Evolutionary conservation across 1,140 invertebrate genomes (phyloP).

Genomic region (Neodiprion fabricii): DNA sequence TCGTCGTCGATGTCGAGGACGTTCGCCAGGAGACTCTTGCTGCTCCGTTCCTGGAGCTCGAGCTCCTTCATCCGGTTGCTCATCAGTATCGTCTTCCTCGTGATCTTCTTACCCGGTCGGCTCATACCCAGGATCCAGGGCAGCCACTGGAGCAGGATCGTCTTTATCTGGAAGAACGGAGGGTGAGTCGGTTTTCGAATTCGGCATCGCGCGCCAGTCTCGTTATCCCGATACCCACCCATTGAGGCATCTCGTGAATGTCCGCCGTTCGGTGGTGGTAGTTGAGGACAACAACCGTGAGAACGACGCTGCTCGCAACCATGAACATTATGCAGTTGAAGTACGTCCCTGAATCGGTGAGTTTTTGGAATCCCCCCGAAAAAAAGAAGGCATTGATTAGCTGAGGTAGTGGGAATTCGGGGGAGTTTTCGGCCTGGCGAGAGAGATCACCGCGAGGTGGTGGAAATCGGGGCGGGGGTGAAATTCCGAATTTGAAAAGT

Average conservation of each 20-base stretch:
- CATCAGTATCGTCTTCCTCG: conserved; percentile 87
- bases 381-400: conserved; percentile 49
- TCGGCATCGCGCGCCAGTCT: conserved; percentile 2
- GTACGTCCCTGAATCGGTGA: conserved; percentile 84
- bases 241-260: conserved; percentile 95
- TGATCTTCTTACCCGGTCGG: conserved; percentile 93
- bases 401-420: conserved; percentile 35
- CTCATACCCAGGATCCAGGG: conserved; percentile 95
- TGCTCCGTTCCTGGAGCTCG: conserved; percentile 90
- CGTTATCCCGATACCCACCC: conserved; percentile 74
- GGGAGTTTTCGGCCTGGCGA: background rate
- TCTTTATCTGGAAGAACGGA: conserved; percentile 75
- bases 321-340: conserved; percentile 99
- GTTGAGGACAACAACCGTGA: conserved; percentile 97
- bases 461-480: no score
- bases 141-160: conserved; percentile 93
- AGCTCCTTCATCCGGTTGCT: conserved; percentile 88
- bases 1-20: conserved; percentile 95
- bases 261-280: conserved; percentile 97
- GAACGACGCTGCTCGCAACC: conserved; percentile 97
- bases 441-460: background rate
- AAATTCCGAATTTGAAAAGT: background rate
- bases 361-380: conserved; percentile 45
- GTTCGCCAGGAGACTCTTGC: conserved; percentile 92
- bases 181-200: background rate